Evolutionary conservation across 1,140 invertebrate genomes (phyloP), one percentile per base, ranked within the genome.

Genomic region (Frieseomelitta varia): DNA sequence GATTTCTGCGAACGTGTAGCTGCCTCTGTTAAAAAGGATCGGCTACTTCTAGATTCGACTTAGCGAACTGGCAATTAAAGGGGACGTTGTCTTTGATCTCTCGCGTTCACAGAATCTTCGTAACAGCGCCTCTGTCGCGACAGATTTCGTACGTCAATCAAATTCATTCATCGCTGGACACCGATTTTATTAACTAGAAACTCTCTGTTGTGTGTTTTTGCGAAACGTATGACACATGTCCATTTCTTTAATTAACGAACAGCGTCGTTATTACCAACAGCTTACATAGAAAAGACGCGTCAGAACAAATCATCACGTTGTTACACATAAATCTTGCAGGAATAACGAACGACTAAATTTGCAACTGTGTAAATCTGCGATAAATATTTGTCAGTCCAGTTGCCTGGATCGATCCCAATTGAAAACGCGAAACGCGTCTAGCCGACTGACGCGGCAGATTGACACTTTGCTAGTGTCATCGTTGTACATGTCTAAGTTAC

Each of bases 401-500:
- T 47, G 39, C 39, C 39, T 39, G 39, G 4, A 4, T 39, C 39
- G 39, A 47, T n/a, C 24, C 19, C 73, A 39, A 58, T 75, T 34
- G 55, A 24, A 69, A 15, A 69, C 19, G 15, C 67, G 61, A 76
- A 76, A 63, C 56, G 17, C 24, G 11, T 47, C 39, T 58, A 27
- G 14, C 12, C 12, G 3, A 17, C 34, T 34, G 56, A 74, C 53
- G 17, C 14, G 6, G n/a, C 72, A 30, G 30, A 34, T 74, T 34
- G 53, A 58, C 55, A 56, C 4, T 19, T 90, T 83, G 65, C 82
- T 83, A 81, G 67, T 87, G 79, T 74, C 85, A 81, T 73, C 69
- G 68, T 65, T 69, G 34, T 12, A 2, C 39, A 24, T 27, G 39
- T 11, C 12, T 0, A 12, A 21, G 68, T 69, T 47, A 24, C 10